These are phyloP conservation scores for Trididemnum clinides DNA, from an alignment of 23 tunicate genomes.

Conservation along the genomic window DNA sequence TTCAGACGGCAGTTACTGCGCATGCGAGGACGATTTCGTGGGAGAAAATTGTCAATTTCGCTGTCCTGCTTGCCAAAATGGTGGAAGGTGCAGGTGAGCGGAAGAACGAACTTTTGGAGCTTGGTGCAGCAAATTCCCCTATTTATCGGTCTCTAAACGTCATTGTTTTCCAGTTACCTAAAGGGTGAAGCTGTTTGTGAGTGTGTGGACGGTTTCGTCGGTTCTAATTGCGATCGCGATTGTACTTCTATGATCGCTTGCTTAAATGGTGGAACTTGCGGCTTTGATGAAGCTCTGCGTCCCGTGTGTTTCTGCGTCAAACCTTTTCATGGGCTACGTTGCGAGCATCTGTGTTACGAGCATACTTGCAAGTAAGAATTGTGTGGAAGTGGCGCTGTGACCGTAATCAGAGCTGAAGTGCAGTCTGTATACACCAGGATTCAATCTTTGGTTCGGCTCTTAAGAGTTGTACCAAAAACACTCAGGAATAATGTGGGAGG, in stretches of 20 bases:
- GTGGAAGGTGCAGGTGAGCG: slow-evolving; percentile 17
- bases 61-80: slow-evolving; percentile 20
- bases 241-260: not conserved
- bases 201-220: slow-evolving; percentile 11
- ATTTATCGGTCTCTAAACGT: not conserved
- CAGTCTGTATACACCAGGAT: no score
- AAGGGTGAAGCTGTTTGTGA: not conserved
- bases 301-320: not conserved
- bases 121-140: not conserved
- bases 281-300: not conserved
- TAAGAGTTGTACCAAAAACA: no score
- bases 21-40: not conserved
- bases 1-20: not conserved
- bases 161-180: not conserved
- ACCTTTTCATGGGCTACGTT: slow-evolving; percentile 6
- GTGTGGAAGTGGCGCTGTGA: not conserved
- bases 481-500: no score
- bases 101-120: not conserved
- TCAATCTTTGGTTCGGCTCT: no score
- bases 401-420: no score
- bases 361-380: slow-evolving; percentile 3
- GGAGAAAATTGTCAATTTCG: not conserved
- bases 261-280: slow-evolving; percentile 7
- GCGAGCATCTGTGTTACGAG: slow-evolving; percentile 3
- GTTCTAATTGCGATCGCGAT: not conserved